Base-by-base conservation (phyloP, 2,888 invertebrate species). In the Acrobasis repandana region DNA sequence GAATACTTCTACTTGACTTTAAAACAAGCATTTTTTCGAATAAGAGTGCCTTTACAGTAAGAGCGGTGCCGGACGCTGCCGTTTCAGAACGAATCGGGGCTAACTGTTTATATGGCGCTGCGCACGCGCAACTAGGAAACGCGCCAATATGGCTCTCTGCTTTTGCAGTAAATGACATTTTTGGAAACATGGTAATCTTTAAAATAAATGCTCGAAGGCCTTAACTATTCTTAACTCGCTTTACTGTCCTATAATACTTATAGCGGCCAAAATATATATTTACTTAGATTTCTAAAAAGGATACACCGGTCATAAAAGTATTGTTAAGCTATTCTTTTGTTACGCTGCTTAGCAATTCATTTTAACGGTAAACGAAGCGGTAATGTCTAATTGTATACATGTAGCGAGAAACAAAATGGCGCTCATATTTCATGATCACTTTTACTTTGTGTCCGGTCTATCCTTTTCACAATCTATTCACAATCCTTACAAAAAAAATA, bases 161-260 rank as follows among this genome's bases (percentile, higher is more conserved):
- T 28, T 8, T 28, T 28, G 28, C 28, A 46, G 18, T 2, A 49
- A 49, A 11, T n/a, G 16, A n/a, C 1, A n/a, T 54, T 36, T 54
- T 54, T 54, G 52, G 52, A 10, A 16, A 54, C 38, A 36, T 54
- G 52, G 52, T 54, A 54, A 54, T 38, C 52, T 43, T 43, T 43
- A 11, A 38, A 36, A 36, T 36, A 54, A 54, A 36, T 14, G 18
- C 16, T 38, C 36, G 3, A 54, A 16, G 16, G 52, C n/a, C 11
- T 18, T 16, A 15, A 36, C 34, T 15, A 5, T 34, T 16, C 16
- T 38, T 38, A 38, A 38, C 2, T 15, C 4, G 15, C 20, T 38
- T 16, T 54, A 36, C 16, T 54, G 56, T 56, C 11, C 18, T 56
- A 49, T 58, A 58, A 57, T 57, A 57, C 56, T 57, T 57, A 57